Base-by-base conservation (phyloP, 1,140 invertebrate species). In the Araneus ventricosus region DNA sequence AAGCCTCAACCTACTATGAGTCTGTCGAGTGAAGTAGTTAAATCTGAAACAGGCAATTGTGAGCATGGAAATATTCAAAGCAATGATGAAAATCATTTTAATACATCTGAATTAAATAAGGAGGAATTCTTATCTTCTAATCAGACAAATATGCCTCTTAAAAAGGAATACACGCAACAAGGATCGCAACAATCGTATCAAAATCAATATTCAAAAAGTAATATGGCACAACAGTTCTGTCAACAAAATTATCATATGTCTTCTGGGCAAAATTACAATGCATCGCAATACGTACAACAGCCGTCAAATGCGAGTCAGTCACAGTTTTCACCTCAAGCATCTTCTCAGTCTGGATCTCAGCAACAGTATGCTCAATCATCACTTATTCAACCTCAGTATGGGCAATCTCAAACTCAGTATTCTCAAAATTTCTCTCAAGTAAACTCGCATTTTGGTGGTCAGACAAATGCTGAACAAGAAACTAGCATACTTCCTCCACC, bases 141-240 rank as follows among this genome's bases (percentile, higher is more conserved):
- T 10, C 27, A 30, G 7, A 7, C 63, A 34, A 86, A 37, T 61
- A 86, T 67, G 59, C 3, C 79, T 63, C 2, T 59, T 57, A 61
- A 70, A n/a, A 93, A 93, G 41, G 91, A 93, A 20, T 93, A 30
- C 30, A 45, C 80, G 24, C 90, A 91, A 20, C 82, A 93, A 88
- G 52, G 41, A 75, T 79, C 45, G 7, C 90, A 75, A 17, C 27
- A 88, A 80, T 57, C 63, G 17, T 67, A 86, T 91, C 79, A 61
- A 82, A 84, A 63, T n/a, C 59, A 82, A 14, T 93, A 67, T 87
- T 87, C 85, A 59, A 93, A 93, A 87, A 80, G 41, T 52, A 79
- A 41, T 59, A 27, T 52, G 24, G 39, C 4, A 41, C 80, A 63
- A 57, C 67, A 37, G 61, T 87, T 80, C 59, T 79, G 91, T 80